Evolutionary conservation across 2,113 vertebrate species (phyloP), one percentile per base, ranked within the genome.

Genomic region (Cebidichthys violaceus): DNA sequence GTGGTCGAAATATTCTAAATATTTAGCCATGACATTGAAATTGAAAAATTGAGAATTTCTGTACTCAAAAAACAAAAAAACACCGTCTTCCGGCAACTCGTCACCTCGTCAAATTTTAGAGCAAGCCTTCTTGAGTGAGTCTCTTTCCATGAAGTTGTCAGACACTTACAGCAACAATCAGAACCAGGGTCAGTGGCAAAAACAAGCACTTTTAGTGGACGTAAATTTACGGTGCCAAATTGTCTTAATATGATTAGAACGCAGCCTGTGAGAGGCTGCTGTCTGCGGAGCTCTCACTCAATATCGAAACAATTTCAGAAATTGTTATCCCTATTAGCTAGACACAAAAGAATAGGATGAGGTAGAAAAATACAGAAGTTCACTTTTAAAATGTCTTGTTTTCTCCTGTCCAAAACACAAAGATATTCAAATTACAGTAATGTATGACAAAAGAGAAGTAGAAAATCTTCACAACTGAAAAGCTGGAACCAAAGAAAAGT

Each of bases 341-440:
- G 47, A 50, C 14, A 50, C 18, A 50, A 22, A 22, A 2, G 18
- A 45, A 45, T 15, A 50, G 47, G 5, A 50, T 4, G 6, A 50
- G 2, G 18, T 8, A 50, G 18, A 50, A 50, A 50, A 20, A 50
- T 50, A 50, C 47, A 50, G 47, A 50, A 50, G 47, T 50, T 50
- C 20, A 18, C 47, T 55, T 18, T 41, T 31, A 17, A 59, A 29
- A 71, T 27, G n/a, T 60, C 39, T 14, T 22, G 17, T 45, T 59
- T 72, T 55, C 1, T 55, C 29, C 10, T 57, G 54, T 60, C 54
- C 52, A 71, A 57, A 71, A 59, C 47, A 50, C 47, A 20, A 54
- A 55, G 22, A 11, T 37, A 27, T 39, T 39, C 33, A 29, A 29
- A 29, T 20, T 41, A 22, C 22, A 72, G 69, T 43, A 18, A 59